Evolutionary conservation across 2,113 vertebrate genomes (phyloP).

Genomic region (Mustela nigripes): DNA sequence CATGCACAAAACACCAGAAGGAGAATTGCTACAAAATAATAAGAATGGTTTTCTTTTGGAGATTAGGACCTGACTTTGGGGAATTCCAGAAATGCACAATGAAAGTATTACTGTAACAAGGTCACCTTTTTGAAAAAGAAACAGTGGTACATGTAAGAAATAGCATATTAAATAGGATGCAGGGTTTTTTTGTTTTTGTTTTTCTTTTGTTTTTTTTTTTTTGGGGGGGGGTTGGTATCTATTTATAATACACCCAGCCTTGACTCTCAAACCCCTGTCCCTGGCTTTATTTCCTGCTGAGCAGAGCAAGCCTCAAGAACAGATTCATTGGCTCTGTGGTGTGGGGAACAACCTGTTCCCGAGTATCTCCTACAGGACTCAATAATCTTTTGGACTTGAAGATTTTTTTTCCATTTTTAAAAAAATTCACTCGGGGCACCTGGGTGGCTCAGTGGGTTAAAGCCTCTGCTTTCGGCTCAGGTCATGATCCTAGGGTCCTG

Average conservation of each 20-base stretch:
- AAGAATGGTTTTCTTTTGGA: neutral
- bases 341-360: neutral
- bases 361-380: neutral
- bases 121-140: conserved; percentile 26
- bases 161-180: neutral
- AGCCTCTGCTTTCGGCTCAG: too few relatives aligned
- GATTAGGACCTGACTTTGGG: neutral
- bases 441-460: too few relatives aligned
- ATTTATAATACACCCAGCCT: neutral
- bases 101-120: neutral
- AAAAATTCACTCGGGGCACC: neutral
- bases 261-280: neutral
- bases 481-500: too few relatives aligned
- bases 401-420: neutral
- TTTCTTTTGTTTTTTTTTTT: too few relatives aligned
- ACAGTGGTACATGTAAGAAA: neutral
- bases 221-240: neutral
- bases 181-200: neutral
- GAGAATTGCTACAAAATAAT: neutral
- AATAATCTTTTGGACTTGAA: neutral
- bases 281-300: neutral
- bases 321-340: neutral
- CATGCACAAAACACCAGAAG: neutral
- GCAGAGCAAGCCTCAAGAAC: neutral
- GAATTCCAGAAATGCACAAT: neutral